Percentiles rank a stretch among this genome's conserved stretches.
Evolutionary conservation across 2,797 vertebrate genomes (phyloP).

Genomic region (Betta splendens): DNA sequence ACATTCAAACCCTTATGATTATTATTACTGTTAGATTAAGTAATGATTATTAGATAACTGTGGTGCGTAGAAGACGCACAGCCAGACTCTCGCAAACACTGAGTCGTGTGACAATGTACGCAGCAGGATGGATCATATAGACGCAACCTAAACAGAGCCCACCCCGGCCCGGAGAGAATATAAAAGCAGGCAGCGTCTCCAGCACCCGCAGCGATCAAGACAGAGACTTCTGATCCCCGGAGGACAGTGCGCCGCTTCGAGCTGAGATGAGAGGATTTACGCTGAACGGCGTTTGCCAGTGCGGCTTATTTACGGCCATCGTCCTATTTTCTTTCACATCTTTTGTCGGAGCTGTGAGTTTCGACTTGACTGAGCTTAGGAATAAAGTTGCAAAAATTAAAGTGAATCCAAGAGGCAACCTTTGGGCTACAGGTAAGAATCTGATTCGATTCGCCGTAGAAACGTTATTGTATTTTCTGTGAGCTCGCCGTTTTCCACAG

Average conservation of each 20-base stretch:
- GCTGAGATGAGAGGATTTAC: slow-evolving; percentile 73
- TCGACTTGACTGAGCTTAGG: slow-evolving; percentile 85
- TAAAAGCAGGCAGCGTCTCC: slow-evolving; percentile 59
- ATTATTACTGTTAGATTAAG: too few species aligned
- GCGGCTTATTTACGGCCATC: slow-evolving; percentile 74
- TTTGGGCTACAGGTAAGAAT: slow-evolving; percentile 92
- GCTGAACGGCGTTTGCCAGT: slow-evolving; percentile 61
- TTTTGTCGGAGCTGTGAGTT: slow-evolving; percentile 76
- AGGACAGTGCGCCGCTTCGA: slow-evolving; percentile 38
- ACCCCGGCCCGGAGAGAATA: slow-evolving; percentile 54
- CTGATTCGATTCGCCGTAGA: not conserved
- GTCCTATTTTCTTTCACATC: slow-evolving; percentile 82
- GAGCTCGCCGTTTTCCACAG: too few species aligned
- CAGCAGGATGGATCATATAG: slow-evolving; percentile 28
- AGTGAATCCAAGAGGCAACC: slow-evolving; percentile 90
- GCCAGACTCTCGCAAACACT: slow-evolving; percentile 3
- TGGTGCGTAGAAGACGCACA: slow-evolving; percentile 57
- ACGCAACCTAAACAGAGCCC: slow-evolving; percentile 57
- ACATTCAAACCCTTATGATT: slow-evolving; percentile 1
- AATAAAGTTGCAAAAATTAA: slow-evolving; percentile 88
- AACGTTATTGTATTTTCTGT: too few species aligned
- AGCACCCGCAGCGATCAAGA: slow-evolving; percentile 27
- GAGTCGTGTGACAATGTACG: slow-evolving; percentile 22
- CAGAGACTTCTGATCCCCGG: slow-evolving; percentile 28
- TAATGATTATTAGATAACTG: not conserved